Percentiles rank a stretch among this genome's conserved stretches.
Evolutionary conservation across 2,113 vertebrate species (phyloP).

Genomic region (Butorides virescens): DNA sequence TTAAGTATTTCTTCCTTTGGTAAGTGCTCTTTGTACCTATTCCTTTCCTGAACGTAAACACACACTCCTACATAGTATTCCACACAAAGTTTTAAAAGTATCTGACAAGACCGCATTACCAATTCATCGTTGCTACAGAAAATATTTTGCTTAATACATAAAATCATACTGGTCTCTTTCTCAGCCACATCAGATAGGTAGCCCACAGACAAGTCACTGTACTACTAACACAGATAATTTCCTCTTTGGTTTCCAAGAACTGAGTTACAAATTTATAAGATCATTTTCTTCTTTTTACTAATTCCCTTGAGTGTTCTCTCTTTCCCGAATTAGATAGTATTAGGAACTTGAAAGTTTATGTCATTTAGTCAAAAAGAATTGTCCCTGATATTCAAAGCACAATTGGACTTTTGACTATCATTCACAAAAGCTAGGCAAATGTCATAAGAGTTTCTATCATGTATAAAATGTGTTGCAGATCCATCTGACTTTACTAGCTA

Average conservation of each 20-base stretch:
- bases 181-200: neutral
- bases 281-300: neutral
- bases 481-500: neutral
- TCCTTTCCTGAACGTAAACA: neutral
- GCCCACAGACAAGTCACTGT: neutral
- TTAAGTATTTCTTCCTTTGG: neutral
- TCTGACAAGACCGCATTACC: neutral
- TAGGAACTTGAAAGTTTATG: neutral
- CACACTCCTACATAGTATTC: neutral
- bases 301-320: neutral
- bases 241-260: neutral
- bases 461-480: neutral
- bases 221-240: neutral
- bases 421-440: neutral
- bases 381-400: neutral
- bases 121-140: neutral
- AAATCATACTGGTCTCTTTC: neutral
- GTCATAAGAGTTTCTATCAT: neutral
- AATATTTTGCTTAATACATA: neutral
- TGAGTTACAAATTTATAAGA: neutral
- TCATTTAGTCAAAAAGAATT: neutral
- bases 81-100: neutral
- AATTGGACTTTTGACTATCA: neutral
- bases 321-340: neutral
- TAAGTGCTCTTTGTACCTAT: neutral